Evolutionary conservation across 1,140 invertebrate genomes (phyloP), one percentile per base, ranked within the genome.

Genomic region (Homarus americanus): DNA sequence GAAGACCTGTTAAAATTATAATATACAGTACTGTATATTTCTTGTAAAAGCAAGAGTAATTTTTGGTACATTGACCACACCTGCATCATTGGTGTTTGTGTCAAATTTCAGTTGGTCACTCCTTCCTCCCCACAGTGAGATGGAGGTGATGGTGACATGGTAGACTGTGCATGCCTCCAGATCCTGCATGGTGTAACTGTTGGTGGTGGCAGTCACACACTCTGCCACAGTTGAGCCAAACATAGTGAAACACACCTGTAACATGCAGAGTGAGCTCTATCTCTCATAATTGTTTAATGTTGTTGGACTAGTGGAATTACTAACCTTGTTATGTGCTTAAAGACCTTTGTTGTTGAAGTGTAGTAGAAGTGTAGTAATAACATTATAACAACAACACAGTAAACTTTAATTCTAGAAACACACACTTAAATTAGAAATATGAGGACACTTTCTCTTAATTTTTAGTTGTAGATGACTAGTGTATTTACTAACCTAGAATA

Each of bases 1-100:
- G n/a, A n/a, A n/a, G n/a, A n/a, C n/a, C n/a, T n/a, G n/a, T n/a
- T n/a, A n/a, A n/a, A n/a, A n/a, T n/a, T n/a, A n/a, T n/a, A n/a
- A n/a, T n/a, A n/a, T n/a, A n/a, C n/a, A n/a, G n/a, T n/a, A n/a
- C n/a, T n/a, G n/a, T n/a, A n/a, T n/a, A n/a, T n/a, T n/a, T n/a
- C n/a, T n/a, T n/a, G n/a, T n/a, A n/a, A n/a, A n/a, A n/a, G n/a
- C n/a, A n/a, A n/a, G n/a, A n/a, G n/a, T n/a, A n/a, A n/a, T n/a
- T n/a, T n/a, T n/a, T n/a, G n/a, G n/a, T n/a, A n/a, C n/a, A 63
- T 34, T 3, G 20, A 20, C 17, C n/a, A 17, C 28, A 87, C 85
- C 85, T 79, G 85, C 85, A 41, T 87, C 85, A 66, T 87, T 53
- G 2, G 85, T 87, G 85, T 87, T 87, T 75, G 85, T 87, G 58